A percentile compares a stretch with the other conserved stretches of the same genome.
phyloP scores from a whole-genome alignment of 2,113 vertebrate genomes.

The Leptobrachium ailaonicum region DNA sequence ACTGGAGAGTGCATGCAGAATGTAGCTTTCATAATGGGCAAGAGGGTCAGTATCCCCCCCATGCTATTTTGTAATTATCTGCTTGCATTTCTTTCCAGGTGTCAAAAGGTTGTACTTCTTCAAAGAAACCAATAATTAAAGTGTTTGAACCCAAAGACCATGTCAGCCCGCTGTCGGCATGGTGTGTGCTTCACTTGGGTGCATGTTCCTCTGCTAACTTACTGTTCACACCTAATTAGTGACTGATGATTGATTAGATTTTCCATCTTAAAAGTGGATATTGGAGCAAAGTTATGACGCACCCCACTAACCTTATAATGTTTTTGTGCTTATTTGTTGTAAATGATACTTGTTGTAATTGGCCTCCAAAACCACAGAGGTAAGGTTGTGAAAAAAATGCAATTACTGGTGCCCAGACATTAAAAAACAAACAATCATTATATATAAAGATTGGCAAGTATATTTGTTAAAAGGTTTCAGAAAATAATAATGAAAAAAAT shows the following conservation, averaged over 20 bases:
- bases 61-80: constrained; percentile 8
- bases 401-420: too few relatives aligned
- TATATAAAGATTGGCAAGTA: too few relatives aligned
- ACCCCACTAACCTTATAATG: too few relatives aligned
- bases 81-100: background rate
- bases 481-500: too few relatives aligned
- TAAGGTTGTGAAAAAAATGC: too few relatives aligned
- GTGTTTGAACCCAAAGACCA: background rate
- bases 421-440: too few relatives aligned
- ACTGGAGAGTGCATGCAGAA: background rate
- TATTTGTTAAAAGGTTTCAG: too few relatives aligned
- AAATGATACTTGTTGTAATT: too few relatives aligned
- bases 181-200: background rate
- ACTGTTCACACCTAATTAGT: background rate
- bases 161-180: background rate
- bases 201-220: background rate
- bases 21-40: background rate
- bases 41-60: background rate
- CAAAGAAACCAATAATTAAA: constrained; percentile 16
- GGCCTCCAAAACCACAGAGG: too few relatives aligned
- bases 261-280: background rate
- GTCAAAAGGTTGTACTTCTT: background rate
- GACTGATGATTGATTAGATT: background rate
- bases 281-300: too few relatives aligned
- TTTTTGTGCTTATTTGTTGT: too few relatives aligned